Evolutionary conservation across 2,113 vertebrate genomes (phyloP).

Genomic region (Vicugna pacos): DNA sequence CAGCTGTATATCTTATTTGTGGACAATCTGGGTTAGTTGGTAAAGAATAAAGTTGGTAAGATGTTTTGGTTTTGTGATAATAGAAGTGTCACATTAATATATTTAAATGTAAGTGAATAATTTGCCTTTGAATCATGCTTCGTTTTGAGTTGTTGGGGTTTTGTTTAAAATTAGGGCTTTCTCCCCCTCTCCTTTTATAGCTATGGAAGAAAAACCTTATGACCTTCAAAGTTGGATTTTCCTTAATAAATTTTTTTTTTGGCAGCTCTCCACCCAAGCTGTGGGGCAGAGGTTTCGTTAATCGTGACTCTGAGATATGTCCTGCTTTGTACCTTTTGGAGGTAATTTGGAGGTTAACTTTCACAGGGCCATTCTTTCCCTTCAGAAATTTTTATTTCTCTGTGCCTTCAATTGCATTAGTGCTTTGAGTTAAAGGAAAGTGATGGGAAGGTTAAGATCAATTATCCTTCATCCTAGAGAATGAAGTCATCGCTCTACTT

Average conservation of each 20-base stretch:
- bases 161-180: not conserved
- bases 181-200: not conserved
- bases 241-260: not conserved
- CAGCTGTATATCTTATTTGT: not conserved
- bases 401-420: slow-evolving; percentile 38
- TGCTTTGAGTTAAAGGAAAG: slow-evolving; percentile 37
- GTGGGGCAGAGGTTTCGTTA: not conserved
- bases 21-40: not conserved
- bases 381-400: slow-evolving; percentile 39
- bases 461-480: slow-evolving; percentile 40
- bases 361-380: not conserved
- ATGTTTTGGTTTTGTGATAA: not conserved
- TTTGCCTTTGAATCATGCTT: not conserved
- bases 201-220: not conserved
- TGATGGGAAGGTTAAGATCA: slow-evolving; percentile 63
- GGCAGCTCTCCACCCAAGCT: not conserved
- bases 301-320: not conserved
- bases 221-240: slow-evolving; percentile 33
- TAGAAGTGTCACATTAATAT: not conserved
- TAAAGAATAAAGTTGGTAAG: not conserved
- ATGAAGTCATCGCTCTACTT: slow-evolving; percentile 77
- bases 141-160: not conserved
- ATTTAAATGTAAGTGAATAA: not conserved
- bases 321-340: not conserved
- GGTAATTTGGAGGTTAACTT: slow-evolving; percentile 1